These are phyloP conservation scores for Heliconius ismenius DNA, from an alignment of 2,888 invertebrate species.

Conservation along the genomic window DNA sequence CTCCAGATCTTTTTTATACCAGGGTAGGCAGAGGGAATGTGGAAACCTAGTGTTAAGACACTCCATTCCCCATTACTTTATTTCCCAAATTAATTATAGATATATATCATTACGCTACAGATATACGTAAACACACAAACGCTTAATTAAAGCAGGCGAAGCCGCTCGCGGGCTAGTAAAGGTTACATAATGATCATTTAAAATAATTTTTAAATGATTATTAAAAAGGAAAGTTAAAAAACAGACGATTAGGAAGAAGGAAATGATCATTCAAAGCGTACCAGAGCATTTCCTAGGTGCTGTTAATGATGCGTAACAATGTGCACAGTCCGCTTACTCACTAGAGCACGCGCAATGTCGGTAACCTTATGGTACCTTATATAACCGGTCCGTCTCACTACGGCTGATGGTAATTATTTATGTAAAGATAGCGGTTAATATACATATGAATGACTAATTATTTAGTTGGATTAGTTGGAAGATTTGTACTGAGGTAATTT, in stretches of 20 bases:
- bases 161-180: not conserved
- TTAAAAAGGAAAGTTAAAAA: conserved; percentile 5
- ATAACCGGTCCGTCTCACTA: conserved; percentile 56
- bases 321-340: conserved; percentile 41
- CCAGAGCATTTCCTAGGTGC: conserved; percentile 36
- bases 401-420: conserved; percentile 37
- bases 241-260: conserved; percentile 21
- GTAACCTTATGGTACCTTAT: conserved; percentile 60
- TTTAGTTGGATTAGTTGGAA: conserved; percentile 7
- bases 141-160: too few species aligned
- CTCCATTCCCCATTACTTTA: too few species aligned
- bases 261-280: conserved; percentile 31
- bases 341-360: conserved; percentile 52
- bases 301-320: conserved; percentile 40
- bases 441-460: conserved; percentile 28
- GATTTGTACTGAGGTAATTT: not conserved
- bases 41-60: too few species aligned
- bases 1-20: too few species aligned
- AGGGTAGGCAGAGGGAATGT: too few species aligned
- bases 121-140: too few species aligned
- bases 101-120: too few species aligned
- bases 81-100: too few species aligned
- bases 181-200: not conserved
- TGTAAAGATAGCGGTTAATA: conserved; percentile 35
- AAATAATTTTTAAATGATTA: not conserved